Evolutionary conservation across 2,797 vertebrate genomes (phyloP), one percentile per base, ranked within the genome.

Genomic region (Pseudochirops corinnae): DNA sequence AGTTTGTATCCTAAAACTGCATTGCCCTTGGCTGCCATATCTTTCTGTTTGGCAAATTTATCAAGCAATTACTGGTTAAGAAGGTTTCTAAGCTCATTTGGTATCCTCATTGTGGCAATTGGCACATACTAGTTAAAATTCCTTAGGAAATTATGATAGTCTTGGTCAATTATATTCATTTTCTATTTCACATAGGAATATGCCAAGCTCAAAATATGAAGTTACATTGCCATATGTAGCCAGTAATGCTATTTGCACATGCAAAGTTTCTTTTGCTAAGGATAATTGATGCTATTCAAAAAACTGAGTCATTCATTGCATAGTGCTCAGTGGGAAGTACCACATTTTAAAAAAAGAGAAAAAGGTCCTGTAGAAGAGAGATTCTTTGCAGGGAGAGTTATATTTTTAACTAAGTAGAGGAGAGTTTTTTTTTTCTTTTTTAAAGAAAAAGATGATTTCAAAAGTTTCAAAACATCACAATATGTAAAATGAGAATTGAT

Each of bases 401-500:
- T 57, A 55, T 92, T 92, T 93, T n/a, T 82, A 9, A 55, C 24
- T 74, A 26, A 56, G 26, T 53, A 57, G 33, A 94, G 52, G 5
- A 96, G 56, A 92, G 62, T 5, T 46, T 24, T 24, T 29, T n/a
- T n/a, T 67, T 62, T 3, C 31, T 24, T 91, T 3, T 55, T 11
- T 2, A 24, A 50, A 96, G 91, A 52, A n/a, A 1, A 92, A 46
- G 7, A 93, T 4, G 6, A 91, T 94, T 90, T 21, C 13, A 95
- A 92, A 50, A 92, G 39, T 91, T 60, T 91, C 58, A 91, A 46
- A 60, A 31, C 1, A 56, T 91, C 39, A 87, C 46, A 55, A 92
- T 92, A 92, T 93, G 56, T 50, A 91, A 93, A 96, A 90, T 74
- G 11, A 1, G 87, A 94, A 94, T 26, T 94, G 74, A 94, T 29